A percentile compares a stretch with the other conserved stretches of the same genome.
phyloP scores from a whole-genome alignment of 2,113 vertebrate genomes.

The Gymnorhina tibicen region DNA sequence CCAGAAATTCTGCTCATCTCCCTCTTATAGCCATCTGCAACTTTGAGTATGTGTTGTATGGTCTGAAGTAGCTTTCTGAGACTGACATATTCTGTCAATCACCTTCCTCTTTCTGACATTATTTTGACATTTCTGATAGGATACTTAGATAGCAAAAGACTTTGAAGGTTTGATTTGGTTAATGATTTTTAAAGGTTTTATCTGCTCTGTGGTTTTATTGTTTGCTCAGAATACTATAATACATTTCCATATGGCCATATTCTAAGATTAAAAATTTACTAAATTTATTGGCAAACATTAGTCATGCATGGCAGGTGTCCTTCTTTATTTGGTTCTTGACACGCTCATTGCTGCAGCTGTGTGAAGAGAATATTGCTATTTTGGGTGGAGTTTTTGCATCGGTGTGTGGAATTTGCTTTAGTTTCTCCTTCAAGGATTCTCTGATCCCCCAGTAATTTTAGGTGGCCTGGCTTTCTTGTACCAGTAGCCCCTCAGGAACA shows the following conservation, averaged over 20 bases:
- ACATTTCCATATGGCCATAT: neutral
- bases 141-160: neutral
- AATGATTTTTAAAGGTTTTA: neutral
- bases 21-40: neutral
- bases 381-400: neutral
- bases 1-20: conserved; percentile 44
- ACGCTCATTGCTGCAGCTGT: neutral
- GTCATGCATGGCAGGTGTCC: neutral
- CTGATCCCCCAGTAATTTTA: neutral
- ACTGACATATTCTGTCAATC: neutral
- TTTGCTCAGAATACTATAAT: neutral
- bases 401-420: neutral
- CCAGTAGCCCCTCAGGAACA: neutral
- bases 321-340: neutral
- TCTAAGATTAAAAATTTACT: neutral
- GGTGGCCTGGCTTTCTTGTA: neutral
- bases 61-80: neutral
- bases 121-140: neutral
- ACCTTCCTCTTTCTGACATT: neutral
- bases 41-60: neutral
- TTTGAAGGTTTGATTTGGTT: neutral
- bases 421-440: neutral
- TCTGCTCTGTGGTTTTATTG: neutral
- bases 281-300: neutral
- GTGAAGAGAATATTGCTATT: neutral